These are phyloP conservation scores for Lycodopsis pacificus DNA, from an alignment of 2,797 vertebrate genomes.

Conservation along the genomic window DNA sequence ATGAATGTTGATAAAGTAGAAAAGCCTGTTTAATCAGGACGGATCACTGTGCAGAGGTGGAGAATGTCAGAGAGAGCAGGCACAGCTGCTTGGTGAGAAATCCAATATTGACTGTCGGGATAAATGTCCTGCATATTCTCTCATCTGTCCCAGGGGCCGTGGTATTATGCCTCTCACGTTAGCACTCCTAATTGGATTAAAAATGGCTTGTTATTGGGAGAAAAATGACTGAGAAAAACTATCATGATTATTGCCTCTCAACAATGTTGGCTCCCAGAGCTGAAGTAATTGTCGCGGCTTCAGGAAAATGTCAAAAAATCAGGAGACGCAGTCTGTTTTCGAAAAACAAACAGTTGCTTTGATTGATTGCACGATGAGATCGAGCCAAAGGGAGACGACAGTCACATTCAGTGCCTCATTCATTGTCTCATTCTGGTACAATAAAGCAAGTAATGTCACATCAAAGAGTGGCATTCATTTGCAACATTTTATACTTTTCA, in stretches of 20 bases:
- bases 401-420: neutral
- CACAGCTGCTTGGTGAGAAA: conserved; percentile 85
- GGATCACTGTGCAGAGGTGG: conserved; percentile 83
- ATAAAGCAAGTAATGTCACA: conserved; percentile 33
- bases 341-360: conserved; percentile 43
- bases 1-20: conserved; percentile 85
- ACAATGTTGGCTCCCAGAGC: conserved; percentile 68
- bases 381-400: conserved; percentile 24
- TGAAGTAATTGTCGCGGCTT: conserved; percentile 63
- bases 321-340: conserved; percentile 9
- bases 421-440: neutral
- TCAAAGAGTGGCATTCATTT: conserved; percentile 29
- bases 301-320: conserved; percentile 66
- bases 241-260: conserved; percentile 82
- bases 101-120: conserved; percentile 86
- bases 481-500: neutral
- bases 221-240: conserved; percentile 82
- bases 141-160: conserved; percentile 81
- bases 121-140: conserved; percentile 85
- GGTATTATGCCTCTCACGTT: conserved; percentile 84
- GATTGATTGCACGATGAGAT: conserved; percentile 49
- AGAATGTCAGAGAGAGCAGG: conserved; percentile 84
- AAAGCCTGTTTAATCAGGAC: conserved; percentile 83
- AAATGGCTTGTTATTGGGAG: conserved; percentile 83
- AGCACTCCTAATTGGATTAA: conserved; percentile 84